Conservation (phyloP, 2,797 vertebrate species). For the Tachyglossus aculeatus region DNA sequence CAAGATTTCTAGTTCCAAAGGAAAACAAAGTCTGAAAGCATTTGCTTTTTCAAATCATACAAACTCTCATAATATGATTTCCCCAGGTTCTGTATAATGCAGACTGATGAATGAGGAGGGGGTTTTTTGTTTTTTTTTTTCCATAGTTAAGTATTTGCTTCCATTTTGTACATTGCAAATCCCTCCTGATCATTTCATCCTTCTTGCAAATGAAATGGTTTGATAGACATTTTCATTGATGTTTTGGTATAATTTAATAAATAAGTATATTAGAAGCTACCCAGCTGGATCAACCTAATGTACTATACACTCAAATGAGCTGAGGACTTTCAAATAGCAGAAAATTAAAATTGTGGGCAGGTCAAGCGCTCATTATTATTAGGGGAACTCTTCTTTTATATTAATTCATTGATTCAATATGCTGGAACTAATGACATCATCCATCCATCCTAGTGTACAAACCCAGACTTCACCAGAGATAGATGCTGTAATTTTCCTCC, state of each 20-base stretch:
- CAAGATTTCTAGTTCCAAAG: too few species aligned
- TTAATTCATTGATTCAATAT: neutral
- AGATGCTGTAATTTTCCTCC: too few species aligned
- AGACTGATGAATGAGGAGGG: slow-evolving; percentile 12
- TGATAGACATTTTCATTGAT: slow-evolving; percentile 30
- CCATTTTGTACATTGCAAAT: slow-evolving; percentile 3
- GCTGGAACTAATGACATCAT: neutral
- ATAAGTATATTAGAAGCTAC: slow-evolving; percentile 15
- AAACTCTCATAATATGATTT: neutral
- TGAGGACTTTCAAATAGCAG: too few species aligned
- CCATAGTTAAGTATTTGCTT: slow-evolving; percentile 35
- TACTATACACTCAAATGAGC: too few species aligned
- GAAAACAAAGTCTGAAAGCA: neutral
- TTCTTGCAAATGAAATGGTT: slow-evolving; percentile 32
- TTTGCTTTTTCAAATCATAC: neutral
- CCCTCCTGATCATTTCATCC: slow-evolving; percentile 22
- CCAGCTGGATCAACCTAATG: slow-evolving; percentile 7
- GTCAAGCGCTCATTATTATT: too few species aligned
- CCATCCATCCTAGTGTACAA: neutral
- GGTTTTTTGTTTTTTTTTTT: slow-evolving; percentile 25
- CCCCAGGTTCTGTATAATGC: neutral
- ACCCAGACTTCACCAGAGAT: neutral
- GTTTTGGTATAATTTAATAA: slow-evolving; percentile 29
- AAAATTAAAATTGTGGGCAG: too few species aligned
- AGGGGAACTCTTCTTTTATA: neutral